Percentiles rank a stretch among this genome's conserved stretches.
These are phyloP conservation scores for Punctoribates punctum DNA, from an alignment of 2,888 invertebrate species.

Conservation along the genomic window DNA sequence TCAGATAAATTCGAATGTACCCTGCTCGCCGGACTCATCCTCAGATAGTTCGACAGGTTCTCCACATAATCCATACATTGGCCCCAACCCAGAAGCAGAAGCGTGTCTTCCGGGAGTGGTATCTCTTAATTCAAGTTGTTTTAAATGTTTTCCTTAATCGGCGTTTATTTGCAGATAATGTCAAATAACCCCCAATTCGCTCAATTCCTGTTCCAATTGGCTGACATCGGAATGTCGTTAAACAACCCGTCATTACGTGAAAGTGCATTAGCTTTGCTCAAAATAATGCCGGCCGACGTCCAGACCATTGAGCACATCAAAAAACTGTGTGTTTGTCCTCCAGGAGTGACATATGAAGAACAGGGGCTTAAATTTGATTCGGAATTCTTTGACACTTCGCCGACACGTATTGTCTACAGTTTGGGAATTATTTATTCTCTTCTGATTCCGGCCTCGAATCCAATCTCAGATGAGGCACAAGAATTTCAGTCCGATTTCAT, in stretches of 20 bases:
- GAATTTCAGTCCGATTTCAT: constrained; percentile 68
- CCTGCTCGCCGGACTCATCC: constrained; percentile 82
- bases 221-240: constrained; percentile 79
- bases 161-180: constrained; percentile 64
- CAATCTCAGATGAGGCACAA: constrained; percentile 66
- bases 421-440: constrained; percentile 80
- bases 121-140: constrained; percentile 53
- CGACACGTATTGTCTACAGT: constrained; percentile 69
- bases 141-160: background rate
- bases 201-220: constrained; percentile 64
- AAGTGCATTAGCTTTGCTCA: constrained; percentile 72
- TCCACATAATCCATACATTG: constrained; percentile 68
- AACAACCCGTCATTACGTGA: constrained; percentile 76
- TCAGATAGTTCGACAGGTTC: constrained; percentile 92
- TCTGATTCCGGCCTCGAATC: constrained; percentile 76
- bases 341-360: constrained; percentile 52
- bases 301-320: constrained; percentile 60
- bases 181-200: constrained; percentile 67
- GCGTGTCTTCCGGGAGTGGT: constrained; percentile 86
- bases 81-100: constrained; percentile 76
- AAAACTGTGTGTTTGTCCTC: constrained; percentile 57
- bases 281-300: constrained; percentile 68
- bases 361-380: constrained; percentile 56
- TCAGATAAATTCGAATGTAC: constrained; percentile 60
- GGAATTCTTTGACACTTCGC: constrained; percentile 64